Evolutionary conservation across 2,797 vertebrate species (phyloP).

Genomic region (Clangula hyemalis): DNA sequence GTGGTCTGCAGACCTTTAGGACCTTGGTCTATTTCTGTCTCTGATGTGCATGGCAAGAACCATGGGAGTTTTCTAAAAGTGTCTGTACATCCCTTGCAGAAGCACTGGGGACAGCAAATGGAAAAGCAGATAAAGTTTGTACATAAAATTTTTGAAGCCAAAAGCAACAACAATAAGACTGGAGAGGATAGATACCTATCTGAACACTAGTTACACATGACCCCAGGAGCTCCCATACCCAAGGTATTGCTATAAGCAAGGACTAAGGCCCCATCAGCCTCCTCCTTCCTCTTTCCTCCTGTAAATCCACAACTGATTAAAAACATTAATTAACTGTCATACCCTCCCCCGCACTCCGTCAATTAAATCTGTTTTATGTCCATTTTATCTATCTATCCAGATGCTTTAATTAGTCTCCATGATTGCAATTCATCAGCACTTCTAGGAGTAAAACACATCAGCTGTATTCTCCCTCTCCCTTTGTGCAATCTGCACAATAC

Average conservation of each 20-base stretch:
- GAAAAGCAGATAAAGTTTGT: background rate
- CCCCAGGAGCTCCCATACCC: background rate
- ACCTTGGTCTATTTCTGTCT: background rate
- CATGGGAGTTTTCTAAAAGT: background rate
- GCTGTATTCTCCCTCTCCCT: constrained; percentile 12
- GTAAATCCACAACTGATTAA: constrained; percentile 68
- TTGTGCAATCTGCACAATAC: background rate
- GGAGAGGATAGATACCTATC: background rate
- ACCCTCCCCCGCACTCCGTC: constrained; percentile 30
- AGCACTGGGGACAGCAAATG: background rate
- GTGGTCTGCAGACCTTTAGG: background rate
- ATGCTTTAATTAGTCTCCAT: constrained; percentile 68
- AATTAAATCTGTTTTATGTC: constrained; percentile 73
- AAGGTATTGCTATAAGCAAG: constrained; percentile 12
- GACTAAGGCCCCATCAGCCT: constrained; percentile 41
- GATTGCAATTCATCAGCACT: constrained; percentile 64
- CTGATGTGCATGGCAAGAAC: background rate
- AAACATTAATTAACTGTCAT: constrained; percentile 72
- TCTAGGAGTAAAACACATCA: constrained; percentile 47
- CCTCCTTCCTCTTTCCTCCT: constrained; percentile 39
- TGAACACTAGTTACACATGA: background rate
- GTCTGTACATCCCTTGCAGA: background rate
- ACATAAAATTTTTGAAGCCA: background rate
- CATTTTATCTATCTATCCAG: constrained; percentile 72
- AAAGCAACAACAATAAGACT: background rate